Percentiles rank a stretch among this genome's conserved stretches.
These are phyloP conservation scores for Globia sparganii DNA, from an alignment of 2,888 invertebrate genomes.

Conservation along the genomic window DNA sequence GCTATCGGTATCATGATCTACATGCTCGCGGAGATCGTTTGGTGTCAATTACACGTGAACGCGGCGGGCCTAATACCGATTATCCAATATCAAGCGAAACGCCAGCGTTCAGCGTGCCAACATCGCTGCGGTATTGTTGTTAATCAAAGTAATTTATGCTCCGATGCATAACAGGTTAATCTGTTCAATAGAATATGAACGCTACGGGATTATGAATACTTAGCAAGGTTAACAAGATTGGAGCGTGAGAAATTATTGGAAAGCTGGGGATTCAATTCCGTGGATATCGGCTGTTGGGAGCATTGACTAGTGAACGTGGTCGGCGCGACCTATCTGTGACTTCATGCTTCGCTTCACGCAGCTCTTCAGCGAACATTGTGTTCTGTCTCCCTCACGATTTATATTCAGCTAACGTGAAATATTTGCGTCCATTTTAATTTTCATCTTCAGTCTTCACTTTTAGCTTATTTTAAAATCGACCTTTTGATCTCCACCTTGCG, in stretches of 20 bases:
- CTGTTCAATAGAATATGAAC: constrained; percentile 60
- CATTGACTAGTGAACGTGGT: constrained; percentile 54
- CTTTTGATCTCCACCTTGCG: constrained; percentile 38
- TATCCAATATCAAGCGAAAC: constrained; percentile 68
- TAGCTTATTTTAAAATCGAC: constrained; percentile 30
- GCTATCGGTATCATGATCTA: constrained; percentile 60
- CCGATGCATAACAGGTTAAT: constrained; percentile 63
- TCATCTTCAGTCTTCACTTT: constrained; percentile 15
- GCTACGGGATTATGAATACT: constrained; percentile 58
- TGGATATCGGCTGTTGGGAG: constrained; percentile 59
- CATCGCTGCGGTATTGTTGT: constrained; percentile 67
- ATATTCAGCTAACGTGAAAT: constrained; percentile 70
- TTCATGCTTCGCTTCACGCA: constrained; percentile 76
- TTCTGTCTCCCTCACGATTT: constrained; percentile 63
- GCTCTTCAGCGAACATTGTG: constrained; percentile 72
- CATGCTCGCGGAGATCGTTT: constrained; percentile 60
- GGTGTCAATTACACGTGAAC: constrained; percentile 69
- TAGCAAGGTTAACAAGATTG: constrained; percentile 57
- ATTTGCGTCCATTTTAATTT: constrained; percentile 60
- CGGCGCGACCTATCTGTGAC: constrained; percentile 73
- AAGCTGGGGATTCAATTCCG: constrained; percentile 57
- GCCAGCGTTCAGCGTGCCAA: constrained; percentile 64
- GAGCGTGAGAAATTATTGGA: constrained; percentile 58
- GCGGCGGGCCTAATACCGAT: constrained; percentile 69
- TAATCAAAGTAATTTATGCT: constrained; percentile 76